These are phyloP conservation scores for Phenganax stokvisi DNA, from an alignment of 92 coral and sea anemone species.

Conservation along the genomic window DNA sequence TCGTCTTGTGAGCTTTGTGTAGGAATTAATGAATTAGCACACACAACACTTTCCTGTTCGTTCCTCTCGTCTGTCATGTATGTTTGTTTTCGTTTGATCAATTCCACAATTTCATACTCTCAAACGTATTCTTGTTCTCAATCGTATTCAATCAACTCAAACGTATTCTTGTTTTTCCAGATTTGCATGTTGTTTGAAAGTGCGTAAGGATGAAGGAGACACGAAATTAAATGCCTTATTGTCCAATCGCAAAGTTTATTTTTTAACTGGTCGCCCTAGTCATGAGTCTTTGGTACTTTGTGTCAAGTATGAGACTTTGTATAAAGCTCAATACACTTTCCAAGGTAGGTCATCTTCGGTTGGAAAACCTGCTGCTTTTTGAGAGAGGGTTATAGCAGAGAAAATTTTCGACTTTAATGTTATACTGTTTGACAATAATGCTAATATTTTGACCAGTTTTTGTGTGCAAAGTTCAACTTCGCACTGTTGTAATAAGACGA, in stretches of 20 bases:
- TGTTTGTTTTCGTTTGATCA: too few relatives aligned
- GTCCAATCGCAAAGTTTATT: conserved; percentile 62
- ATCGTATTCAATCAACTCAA: too few relatives aligned
- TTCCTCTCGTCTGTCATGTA: too few relatives aligned
- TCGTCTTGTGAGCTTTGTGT: too few relatives aligned
- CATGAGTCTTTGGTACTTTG: conserved; percentile 63
- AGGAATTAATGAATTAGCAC: too few relatives aligned
- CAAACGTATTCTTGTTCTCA: background rate
- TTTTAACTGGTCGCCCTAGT: conserved; percentile 72
- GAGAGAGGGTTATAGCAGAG: too few relatives aligned
- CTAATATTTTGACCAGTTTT: too few relatives aligned
- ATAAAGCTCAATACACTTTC: conserved; percentile 63
- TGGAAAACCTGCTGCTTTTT: background rate
- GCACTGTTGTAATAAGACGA: too few relatives aligned
- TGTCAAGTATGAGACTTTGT: conserved; percentile 53
- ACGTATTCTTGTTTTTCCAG: conserved; percentile 36
- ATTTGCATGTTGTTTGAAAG: conserved; percentile 68
- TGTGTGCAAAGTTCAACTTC: too few relatives aligned
- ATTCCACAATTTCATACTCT: background rate
- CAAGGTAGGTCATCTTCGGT: conserved; percentile 51
- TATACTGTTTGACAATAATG: too few relatives aligned
- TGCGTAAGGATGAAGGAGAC: conserved; percentile 55
- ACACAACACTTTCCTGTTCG: too few relatives aligned
- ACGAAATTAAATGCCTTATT: conserved; percentile 74
- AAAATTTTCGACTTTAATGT: too few relatives aligned